Evolutionary conservation across 2,113 vertebrate species (phyloP), one percentile per base, ranked within the genome.

Genomic region (Tichodroma muraria): DNA sequence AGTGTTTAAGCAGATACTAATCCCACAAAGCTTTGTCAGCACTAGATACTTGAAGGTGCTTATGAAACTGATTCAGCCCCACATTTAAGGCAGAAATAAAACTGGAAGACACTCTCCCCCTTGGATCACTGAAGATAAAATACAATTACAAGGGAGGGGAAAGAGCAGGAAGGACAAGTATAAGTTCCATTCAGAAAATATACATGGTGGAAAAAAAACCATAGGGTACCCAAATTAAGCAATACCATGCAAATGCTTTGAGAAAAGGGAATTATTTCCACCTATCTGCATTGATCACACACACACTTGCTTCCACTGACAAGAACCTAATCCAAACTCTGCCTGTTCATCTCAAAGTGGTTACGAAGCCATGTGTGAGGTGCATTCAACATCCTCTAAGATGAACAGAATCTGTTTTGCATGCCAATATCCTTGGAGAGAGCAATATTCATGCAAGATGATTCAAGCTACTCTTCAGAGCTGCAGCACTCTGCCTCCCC

Each of bases 371-470:
- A 94, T 92, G 93, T 93, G 90, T 53, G 79, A 84, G 83, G 66
- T 65, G 72, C 80, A 86, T 89, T 96, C 84, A 95, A 18, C 84
- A 85, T 17, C 83, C 30, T 18, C 49, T 10, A 54, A 42, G 40
- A 88, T 1, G 85, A 95, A 96, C 88, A 94, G 86, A 86, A 80
- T 37, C 85, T 95, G 94, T 86, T 97, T 96, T 95, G 92, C 95
- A 95, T 95, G 89, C 96, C 95, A 93, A 95, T 95, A 92, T 95
- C 89, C 77, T 68, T 95, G 87, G 95, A 94, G 94, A 96, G 89
- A 90, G 94, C 95, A 93, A 96, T 89, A 93, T 96, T 93, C 80
- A 96, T 87, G 93, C 66, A 47, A 87, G 69, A 81, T 92, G 89
- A 93, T 95, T 96, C 95, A 97, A 92, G 69, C 85, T 85, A 59